These are phyloP conservation scores for Anastrepha obliqua DNA, from an alignment of 1,140 invertebrate genomes.

Conservation along the genomic window DNA sequence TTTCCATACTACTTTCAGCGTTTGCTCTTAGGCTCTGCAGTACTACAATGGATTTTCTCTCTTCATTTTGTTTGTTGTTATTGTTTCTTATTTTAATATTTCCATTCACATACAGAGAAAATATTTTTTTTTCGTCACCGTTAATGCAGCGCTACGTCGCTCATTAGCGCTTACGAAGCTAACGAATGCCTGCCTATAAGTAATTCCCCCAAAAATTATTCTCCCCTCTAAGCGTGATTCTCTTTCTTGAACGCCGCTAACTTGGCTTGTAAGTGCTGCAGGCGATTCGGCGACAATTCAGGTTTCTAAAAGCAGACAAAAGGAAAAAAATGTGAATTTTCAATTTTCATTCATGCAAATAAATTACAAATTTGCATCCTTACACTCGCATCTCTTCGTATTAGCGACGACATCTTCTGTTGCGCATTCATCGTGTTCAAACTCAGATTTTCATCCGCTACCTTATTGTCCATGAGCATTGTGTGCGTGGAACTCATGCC, in stretches of 20 bases:
- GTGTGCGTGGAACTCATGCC: slow-evolving; percentile 58
- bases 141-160: neutral
- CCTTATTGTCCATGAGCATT: slow-evolving; percentile 71
- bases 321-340: neutral
- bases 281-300: slow-evolving; percentile 71
- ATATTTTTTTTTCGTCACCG: neutral
- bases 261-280: slow-evolving; percentile 72
- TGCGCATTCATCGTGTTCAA: slow-evolving; percentile 67
- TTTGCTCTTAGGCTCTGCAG: neutral
- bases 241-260: slow-evolving; percentile 72
- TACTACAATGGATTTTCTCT: neutral
- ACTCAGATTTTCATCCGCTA: slow-evolving; percentile 71
- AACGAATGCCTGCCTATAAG: neutral
- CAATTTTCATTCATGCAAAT: neutral
- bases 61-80: neutral
- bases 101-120: neutral
- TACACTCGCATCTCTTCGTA: slow-evolving; percentile 66
- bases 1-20: neutral
- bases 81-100: neutral
- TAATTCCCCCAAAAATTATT: neutral
- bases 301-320: slow-evolving; percentile 62
- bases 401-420: slow-evolving; percentile 67
- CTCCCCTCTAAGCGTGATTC: slow-evolving; percentile 63
- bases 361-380: neutral
- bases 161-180: neutral